Evolutionary conservation across 2,888 invertebrate genomes (phyloP).

Genomic region (Bembecia ichneumoniformis): DNA sequence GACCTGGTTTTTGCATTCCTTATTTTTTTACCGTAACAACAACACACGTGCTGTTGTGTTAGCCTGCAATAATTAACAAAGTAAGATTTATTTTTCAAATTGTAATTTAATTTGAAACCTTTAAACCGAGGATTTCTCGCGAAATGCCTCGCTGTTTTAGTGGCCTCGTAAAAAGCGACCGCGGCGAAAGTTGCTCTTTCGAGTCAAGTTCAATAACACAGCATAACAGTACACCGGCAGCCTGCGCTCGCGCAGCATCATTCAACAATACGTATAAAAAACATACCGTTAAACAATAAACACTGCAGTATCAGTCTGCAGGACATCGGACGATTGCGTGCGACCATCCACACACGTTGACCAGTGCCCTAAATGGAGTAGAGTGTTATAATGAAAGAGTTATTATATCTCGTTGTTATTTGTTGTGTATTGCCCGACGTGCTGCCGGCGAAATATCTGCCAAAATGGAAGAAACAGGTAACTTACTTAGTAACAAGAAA

Average conservation of each 20-base stretch:
- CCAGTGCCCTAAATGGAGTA: constrained; percentile 7
- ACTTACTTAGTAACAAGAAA: constrained; percentile 5
- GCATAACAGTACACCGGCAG: constrained; percentile 44
- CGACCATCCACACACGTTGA: background rate
- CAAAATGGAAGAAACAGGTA: constrained; percentile 87
- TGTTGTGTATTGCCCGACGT: constrained; percentile 37
- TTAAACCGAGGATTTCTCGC: no score
- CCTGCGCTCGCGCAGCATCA: constrained; percentile 27
- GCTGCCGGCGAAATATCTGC: constrained; percentile 73
- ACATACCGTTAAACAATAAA: background rate
- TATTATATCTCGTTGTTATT: constrained; percentile 26
- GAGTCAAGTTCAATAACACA: constrained; percentile 64
- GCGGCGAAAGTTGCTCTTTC: constrained; percentile 55
- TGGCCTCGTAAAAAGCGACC: constrained; percentile 40
- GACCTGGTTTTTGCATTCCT: no score
- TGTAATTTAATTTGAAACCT: no score
- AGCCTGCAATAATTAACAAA: no score
- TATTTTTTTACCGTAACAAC: no score
- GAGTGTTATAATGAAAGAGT: constrained; percentile 26
- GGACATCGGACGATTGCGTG: background rate
- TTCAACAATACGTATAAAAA: constrained; percentile 1
- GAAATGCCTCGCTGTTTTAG: constrained; percentile 16
- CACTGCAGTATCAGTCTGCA: background rate
- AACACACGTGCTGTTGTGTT: no score
- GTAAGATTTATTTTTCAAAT: no score